Evolutionary conservation across 2,113 vertebrate species (phyloP).

Genomic region (Xiphorhynchus elegans): DNA sequence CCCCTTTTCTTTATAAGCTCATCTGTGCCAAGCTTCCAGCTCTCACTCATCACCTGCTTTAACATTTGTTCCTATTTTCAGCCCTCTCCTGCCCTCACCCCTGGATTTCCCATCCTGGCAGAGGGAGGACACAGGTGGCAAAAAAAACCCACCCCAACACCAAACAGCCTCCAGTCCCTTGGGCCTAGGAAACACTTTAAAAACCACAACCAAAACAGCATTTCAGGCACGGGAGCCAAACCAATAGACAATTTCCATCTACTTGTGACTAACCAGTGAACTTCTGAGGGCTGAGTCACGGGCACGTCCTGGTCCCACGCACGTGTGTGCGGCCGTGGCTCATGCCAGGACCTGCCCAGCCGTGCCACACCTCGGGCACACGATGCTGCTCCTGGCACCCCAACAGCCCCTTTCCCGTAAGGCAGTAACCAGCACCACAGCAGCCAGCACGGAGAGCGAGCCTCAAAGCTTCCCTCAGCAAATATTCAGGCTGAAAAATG

Average conservation of each 20-base stretch:
- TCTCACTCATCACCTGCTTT: background rate
- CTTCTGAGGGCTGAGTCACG: background rate
- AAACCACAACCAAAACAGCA: background rate
- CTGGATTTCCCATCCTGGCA: background rate
- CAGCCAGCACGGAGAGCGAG: background rate
- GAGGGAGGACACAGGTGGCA: background rate
- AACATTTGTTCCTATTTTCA: background rate
- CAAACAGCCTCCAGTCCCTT: background rate
- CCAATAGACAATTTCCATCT: background rate
- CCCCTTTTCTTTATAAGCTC: background rate
- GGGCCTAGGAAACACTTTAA: background rate
- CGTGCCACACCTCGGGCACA: fast-evolving
- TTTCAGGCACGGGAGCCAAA: background rate
- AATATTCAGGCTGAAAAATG: slow-evolving; percentile 1
- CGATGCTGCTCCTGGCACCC: background rate
- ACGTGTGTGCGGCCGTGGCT: fast-evolving
- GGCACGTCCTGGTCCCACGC: background rate
- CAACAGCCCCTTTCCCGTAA: background rate
- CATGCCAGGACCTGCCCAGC: fast-evolving
- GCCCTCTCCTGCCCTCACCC: background rate
- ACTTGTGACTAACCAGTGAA: background rate
- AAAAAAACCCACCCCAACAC: background rate
- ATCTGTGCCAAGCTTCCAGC: background rate
- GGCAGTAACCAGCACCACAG: background rate
- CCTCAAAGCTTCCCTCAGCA: background rate